These are phyloP conservation scores for Dicranocentrus wangi DNA, from an alignment of 2,888 invertebrate genomes.

Conservation along the genomic window DNA sequence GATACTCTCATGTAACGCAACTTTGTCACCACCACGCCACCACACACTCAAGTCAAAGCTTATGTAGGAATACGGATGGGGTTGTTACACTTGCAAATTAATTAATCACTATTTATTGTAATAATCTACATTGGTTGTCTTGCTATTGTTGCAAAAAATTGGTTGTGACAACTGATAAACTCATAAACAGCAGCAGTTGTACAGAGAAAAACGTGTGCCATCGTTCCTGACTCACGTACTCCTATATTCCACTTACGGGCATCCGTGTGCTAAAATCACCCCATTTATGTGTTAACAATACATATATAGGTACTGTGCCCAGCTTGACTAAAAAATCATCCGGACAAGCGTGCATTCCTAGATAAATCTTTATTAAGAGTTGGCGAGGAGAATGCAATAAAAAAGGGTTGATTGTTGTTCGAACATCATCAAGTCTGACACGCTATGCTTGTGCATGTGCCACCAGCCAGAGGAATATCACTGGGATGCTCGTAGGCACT, in stretches of 20 bases:
- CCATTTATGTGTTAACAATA: not conserved
- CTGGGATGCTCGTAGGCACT: not conserved
- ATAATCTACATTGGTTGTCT: constrained; percentile 26
- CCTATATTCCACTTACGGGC: no score
- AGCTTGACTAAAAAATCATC: constrained; percentile 31
- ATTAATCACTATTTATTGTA: no score
- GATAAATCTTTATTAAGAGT: constrained; percentile 51
- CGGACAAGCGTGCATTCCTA: constrained; percentile 36
- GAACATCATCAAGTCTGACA: constrained; percentile 6
- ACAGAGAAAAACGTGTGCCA: no score
- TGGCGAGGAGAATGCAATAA: constrained; percentile 37
- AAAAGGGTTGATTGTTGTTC: constrained; percentile 42
- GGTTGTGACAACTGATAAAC: constrained; percentile 48
- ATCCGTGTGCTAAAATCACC: not conserved
- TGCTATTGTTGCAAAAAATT: constrained; percentile 11
- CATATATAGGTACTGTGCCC: not conserved
- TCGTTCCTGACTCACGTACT: no score
- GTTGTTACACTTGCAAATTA: no score
- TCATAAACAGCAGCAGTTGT: constrained; percentile 9
- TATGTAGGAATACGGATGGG: no score
- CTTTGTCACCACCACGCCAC: no score
- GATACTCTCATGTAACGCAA: not conserved
- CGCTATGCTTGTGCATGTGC: not conserved
- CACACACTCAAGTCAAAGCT: no score
- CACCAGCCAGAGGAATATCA: not conserved